Evolutionary conservation across 1,140 invertebrate species (phyloP).

Genomic region (Triops longicaudatus): DNA sequence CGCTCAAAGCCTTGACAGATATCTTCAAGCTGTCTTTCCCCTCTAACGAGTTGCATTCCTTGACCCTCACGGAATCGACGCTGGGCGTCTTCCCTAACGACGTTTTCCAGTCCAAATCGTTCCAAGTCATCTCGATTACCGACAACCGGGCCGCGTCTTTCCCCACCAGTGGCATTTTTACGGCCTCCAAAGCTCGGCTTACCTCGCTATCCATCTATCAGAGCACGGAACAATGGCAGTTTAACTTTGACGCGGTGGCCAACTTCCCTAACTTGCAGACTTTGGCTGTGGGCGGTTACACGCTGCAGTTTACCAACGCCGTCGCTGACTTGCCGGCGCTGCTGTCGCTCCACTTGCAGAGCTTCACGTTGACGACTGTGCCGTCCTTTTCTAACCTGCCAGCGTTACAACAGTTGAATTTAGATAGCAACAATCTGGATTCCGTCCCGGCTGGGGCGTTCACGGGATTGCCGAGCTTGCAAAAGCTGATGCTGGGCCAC

Average conservation of each 20-base stretch:
- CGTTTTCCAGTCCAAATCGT: slow-evolving; percentile 26
- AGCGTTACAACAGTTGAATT: slow-evolving; percentile 20
- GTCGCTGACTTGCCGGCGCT: slow-evolving; percentile 3
- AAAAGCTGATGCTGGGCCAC: slow-evolving; percentile 22
- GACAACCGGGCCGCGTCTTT: slow-evolving; percentile 24
- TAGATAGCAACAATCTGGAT: slow-evolving; percentile 21
- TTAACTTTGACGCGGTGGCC: slow-evolving; percentile 20
- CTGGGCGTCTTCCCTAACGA: slow-evolving; percentile 24
- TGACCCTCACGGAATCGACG: slow-evolving; percentile 12
- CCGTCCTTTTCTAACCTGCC: slow-evolving; percentile 17
- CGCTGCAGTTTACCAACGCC: background rate
- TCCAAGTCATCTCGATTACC: slow-evolving; percentile 19
- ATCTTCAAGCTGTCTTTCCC: slow-evolving; percentile 23
- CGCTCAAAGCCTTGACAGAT: slow-evolving; percentile 20
- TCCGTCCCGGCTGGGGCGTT: slow-evolving; percentile 16
- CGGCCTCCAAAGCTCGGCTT: slow-evolving; percentile 18
- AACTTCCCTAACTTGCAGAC: slow-evolving; percentile 4
- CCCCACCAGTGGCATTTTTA: slow-evolving; percentile 22
- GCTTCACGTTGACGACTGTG: background rate
- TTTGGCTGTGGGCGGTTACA: slow-evolving; percentile 13
- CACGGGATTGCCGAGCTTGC: slow-evolving; percentile 16
- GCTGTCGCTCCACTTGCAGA: slow-evolving; percentile 14
- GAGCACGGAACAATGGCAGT: slow-evolving; percentile 21
- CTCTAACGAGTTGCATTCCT: slow-evolving; percentile 23
- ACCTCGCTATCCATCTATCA: slow-evolving; percentile 23